These are phyloP conservation scores for Meloidogyne hapla DNA, from an alignment of 1,140 invertebrate genomes.

Conservation along the genomic window DNA sequence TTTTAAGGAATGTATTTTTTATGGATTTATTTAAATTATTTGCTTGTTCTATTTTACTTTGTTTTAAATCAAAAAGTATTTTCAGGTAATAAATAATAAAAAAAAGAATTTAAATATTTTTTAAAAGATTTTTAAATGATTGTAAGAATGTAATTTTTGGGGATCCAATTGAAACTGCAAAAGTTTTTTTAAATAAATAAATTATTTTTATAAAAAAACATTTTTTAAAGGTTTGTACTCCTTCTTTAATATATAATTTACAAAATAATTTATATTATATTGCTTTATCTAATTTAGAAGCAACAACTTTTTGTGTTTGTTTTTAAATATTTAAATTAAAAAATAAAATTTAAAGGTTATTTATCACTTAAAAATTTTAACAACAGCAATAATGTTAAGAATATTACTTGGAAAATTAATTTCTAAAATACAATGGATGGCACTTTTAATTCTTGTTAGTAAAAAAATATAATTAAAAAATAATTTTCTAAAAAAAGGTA, in stretches of 20 bases:
- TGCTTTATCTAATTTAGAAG: conserved; percentile 50
- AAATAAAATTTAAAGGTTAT: conserved; percentile 50
- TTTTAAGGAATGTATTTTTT: conserved; percentile 44
- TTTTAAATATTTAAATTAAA: conserved; percentile 24
- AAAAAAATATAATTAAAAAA: background rate
- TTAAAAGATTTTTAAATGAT: conserved; percentile 35
- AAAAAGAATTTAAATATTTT: too few species aligned
- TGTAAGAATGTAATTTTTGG: conserved; percentile 38
- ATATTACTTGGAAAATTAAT: conserved; percentile 43
- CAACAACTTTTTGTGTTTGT: conserved; percentile 50
- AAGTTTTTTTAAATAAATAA: conserved; percentile 18
- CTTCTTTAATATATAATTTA: conserved; percentile 47
- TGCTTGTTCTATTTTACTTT: conserved; percentile 44
- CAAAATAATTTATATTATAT: conserved; percentile 53
- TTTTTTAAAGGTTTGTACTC: conserved; percentile 28
- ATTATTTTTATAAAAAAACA: background rate
- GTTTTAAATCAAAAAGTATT: conserved; percentile 37
- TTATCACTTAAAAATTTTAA: conserved; percentile 62
- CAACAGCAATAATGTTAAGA: conserved; percentile 57
- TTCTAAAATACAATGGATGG: conserved; percentile 29
- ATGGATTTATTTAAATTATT: conserved; percentile 52
- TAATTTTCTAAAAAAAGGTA: background rate
- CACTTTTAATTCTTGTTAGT: conserved; percentile 14
- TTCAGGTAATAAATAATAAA: conserved; percentile 22
- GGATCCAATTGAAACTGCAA: conserved; percentile 43